Percentiles rank a stretch among this genome's conserved stretches.
Evolutionary conservation across 2,797 vertebrate genomes (phyloP).

Genomic region (Allobates femoralis): DNA sequence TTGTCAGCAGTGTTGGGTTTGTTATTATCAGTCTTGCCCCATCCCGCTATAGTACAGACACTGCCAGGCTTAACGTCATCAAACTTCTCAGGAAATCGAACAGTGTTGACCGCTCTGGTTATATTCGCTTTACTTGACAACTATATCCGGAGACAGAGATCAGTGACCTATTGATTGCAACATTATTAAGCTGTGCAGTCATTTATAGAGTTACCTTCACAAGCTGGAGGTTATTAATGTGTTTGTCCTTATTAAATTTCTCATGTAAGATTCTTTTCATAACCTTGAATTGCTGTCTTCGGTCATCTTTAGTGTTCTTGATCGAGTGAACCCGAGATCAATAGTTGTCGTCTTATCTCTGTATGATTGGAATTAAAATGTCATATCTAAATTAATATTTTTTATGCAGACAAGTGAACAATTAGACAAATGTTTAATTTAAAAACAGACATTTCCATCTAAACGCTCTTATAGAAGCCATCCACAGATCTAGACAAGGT

Average conservation of each 20-base stretch:
- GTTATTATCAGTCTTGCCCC: constrained; percentile 34
- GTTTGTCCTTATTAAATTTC: constrained; percentile 31
- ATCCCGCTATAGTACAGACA: constrained; percentile 41
- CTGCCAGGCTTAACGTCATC: constrained; percentile 37
- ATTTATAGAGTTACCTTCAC: constrained; percentile 36
- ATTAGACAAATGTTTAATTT: not conserved
- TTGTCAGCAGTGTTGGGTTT: constrained; percentile 32
- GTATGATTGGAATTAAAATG: not conserved
- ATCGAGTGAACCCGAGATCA: constrained; percentile 51
- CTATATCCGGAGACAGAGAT: not conserved
- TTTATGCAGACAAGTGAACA: not conserved
- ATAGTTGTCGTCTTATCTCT: constrained; percentile 51
- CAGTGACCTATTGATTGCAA: not conserved
- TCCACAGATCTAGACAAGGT: not conserved
- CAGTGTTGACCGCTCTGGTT: constrained; percentile 18
- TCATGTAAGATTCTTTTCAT: constrained; percentile 24
- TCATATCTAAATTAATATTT: not conserved
- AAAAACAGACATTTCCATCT: not conserved
- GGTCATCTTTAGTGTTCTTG: constrained; percentile 16
- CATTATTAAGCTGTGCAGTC: not conserved
- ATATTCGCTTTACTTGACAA: constrained; percentile 34
- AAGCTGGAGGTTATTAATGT: constrained; percentile 50
- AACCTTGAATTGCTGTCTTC: constrained; percentile 45
- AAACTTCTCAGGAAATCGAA: constrained; percentile 37
- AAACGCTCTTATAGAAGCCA: not conserved